Base-by-base conservation (phyloP, 2,797 vertebrate species). In the Malacoraja senta region DNA sequence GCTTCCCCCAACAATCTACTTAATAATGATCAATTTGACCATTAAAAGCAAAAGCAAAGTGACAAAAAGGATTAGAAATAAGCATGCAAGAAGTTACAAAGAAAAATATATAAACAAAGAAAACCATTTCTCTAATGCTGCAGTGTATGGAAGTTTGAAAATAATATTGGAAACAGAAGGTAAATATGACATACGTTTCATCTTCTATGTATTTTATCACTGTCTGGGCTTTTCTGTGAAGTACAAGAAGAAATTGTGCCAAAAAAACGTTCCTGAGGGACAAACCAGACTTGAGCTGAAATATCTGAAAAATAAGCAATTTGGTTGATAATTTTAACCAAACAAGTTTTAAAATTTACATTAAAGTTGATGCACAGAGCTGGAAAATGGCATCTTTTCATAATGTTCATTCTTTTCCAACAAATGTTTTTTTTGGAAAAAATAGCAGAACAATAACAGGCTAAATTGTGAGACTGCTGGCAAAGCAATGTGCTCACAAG, bases 151-250 rank as follows among this genome's bases (percentile, higher is more conserved):
- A 8, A 68, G 10, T 53, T 53, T 92, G 44, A 92, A 92, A 92
- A 88, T 68, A 91, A 91, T 24, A 92, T 1, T 74, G 38, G 74
- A 74, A 53, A 53, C 38, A 44, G 63, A 91, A 91, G 68, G 68
- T 44, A 72, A 44, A 74, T 35, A 61, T 88, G 94, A 97, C 98
- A 98, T 97, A 99, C 98, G 98, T 99, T 94, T 99, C 98, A 95
- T 99, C 98, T 94, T 99, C 98, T 94, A 99, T 99, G 95, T 99
- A 99, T 95, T 99, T 98, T 95, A 99, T 98, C 94, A 99, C 96
- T 0, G 98, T 98, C 96, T 99, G 97, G 93, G 98, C 98, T 97
- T 99, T 99, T 95, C 98, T 98, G 96, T 99, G 98, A 95, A 99
- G 97, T 93, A 99, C 95, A 58, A 99, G 97, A 86, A 99, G 96